A percentile compares a stretch with the other conserved stretches of the same genome.
Evolutionary conservation across 2,113 vertebrate species (phyloP).

Genomic region (Rhinopithecus roxellana): DNA sequence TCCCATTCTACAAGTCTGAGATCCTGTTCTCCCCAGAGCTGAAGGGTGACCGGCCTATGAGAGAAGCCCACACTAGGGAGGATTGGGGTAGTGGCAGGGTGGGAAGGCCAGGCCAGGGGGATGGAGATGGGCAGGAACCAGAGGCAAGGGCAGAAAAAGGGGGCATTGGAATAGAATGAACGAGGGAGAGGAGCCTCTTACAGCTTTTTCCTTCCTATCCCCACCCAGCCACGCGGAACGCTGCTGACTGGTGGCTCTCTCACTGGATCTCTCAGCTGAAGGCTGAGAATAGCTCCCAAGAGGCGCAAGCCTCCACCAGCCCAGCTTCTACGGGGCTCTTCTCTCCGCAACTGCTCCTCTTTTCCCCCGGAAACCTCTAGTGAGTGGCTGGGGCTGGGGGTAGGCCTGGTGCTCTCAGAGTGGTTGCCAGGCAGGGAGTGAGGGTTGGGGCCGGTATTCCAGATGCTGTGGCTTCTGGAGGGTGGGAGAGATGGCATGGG

Average conservation of each 20-base stretch:
- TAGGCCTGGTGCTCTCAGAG: not conserved
- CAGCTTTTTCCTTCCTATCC: not conserved
- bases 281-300: slow-evolving; percentile 77
- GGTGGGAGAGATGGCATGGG: not conserved
- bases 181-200: not conserved
- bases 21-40: not conserved
- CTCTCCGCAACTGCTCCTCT: slow-evolving; percentile 86
- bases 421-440: not conserved
- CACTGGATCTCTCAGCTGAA: slow-evolving; percentile 93
- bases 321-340: not conserved
- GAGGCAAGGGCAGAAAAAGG: not conserved
- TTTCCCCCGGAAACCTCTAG: slow-evolving; percentile 85
- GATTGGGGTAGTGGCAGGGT: not conserved
- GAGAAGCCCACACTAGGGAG: not conserved
- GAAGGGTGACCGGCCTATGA: not conserved
- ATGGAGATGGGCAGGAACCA: not conserved
- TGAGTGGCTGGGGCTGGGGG: slow-evolving; percentile 78
- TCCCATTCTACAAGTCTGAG: not conserved
- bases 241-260: slow-evolving; percentile 98
- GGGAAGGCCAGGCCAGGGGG: not conserved
- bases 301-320: not conserved
- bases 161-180: not conserved
- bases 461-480: not conserved
- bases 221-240: slow-evolving; percentile 90
- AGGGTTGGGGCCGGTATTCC: not conserved